Evolutionary conservation across 2,888 invertebrate genomes (phyloP).

Genomic region (Eristalis pertinax): DNA sequence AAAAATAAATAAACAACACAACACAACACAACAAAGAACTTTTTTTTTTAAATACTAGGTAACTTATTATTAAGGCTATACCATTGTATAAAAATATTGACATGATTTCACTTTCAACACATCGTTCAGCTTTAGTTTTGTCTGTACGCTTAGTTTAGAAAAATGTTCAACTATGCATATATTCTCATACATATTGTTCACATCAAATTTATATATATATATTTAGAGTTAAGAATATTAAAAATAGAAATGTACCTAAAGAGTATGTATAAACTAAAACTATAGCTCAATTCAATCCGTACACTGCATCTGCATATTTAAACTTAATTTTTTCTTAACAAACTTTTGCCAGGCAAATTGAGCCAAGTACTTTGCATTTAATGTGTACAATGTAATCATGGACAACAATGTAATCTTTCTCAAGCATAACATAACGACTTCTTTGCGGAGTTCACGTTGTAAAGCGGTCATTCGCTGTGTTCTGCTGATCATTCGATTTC

Average conservation of each 20-base stretch:
- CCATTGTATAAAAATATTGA: slow-evolving; percentile 68
- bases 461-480: neutral
- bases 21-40: no score
- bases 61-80: slow-evolving; percentile 50
- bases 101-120: slow-evolving; percentile 51
- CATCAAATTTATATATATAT: slow-evolving; percentile 34
- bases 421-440: neutral
- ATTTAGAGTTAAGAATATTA: slow-evolving; percentile 5
- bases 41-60: slow-evolving; percentile 39
- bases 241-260: slow-evolving; percentile 37
- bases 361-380: neutral
- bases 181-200: slow-evolving; percentile 66
- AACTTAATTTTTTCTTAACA: slow-evolving; percentile 24
- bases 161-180: slow-evolving; percentile 19
- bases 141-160: slow-evolving; percentile 53
- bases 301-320: slow-evolving; percentile 45
- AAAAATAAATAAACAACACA: slow-evolving; percentile 29
- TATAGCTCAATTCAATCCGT: slow-evolving; percentile 48
- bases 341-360: slow-evolving; percentile 15
- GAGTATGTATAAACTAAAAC: slow-evolving; percentile 15
- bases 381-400: neutral
- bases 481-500: neutral
- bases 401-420: neutral
- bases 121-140: slow-evolving; percentile 6
- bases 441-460: neutral